phyloP scores from a whole-genome alignment of 2,797 vertebrate species.

The Oceanodroma leucorhoa region DNA sequence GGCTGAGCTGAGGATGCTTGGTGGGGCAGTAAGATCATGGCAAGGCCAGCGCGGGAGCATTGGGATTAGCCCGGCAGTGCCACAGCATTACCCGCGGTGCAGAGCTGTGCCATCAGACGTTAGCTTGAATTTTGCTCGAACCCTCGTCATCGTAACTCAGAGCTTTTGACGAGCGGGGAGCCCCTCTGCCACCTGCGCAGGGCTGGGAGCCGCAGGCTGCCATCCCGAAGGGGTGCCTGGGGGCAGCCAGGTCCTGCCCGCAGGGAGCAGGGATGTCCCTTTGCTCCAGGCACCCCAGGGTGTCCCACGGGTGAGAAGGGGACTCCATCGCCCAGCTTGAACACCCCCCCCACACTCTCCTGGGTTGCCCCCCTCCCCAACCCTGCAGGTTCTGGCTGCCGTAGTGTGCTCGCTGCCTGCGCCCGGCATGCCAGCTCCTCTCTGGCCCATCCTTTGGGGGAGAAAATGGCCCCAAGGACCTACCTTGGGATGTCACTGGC shows the following conservation, averaged over 20 bases:
- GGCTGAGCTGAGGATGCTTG: accelerated
- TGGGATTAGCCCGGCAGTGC: not conserved
- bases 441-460: not conserved
- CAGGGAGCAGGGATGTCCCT: not conserved
- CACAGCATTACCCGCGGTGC: accelerated
- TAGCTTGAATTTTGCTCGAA: not conserved
- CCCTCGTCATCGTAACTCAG: not conserved
- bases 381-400: not conserved
- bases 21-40: accelerated
- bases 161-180: not conserved
- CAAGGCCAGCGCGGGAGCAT: accelerated
- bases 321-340: accelerated
- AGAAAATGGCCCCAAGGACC: not conserved
- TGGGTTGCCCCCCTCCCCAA: not conserved
- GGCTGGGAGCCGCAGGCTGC: not conserved
- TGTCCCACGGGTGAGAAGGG: not conserved
- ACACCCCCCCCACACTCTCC: not conserved
- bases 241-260: not conserved
- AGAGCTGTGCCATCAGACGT: not conserved
- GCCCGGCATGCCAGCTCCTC: not conserved
- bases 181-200: not conserved
- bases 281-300: not conserved
- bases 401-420: accelerated
- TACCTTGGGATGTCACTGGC: slow-evolving; percentile 81
- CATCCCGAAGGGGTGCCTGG: accelerated